A percentile compares a stretch with the other conserved stretches of the same genome.
phyloP scores from a whole-genome alignment of 2,888 invertebrate species.

The Ctenicera cuprea region DNA sequence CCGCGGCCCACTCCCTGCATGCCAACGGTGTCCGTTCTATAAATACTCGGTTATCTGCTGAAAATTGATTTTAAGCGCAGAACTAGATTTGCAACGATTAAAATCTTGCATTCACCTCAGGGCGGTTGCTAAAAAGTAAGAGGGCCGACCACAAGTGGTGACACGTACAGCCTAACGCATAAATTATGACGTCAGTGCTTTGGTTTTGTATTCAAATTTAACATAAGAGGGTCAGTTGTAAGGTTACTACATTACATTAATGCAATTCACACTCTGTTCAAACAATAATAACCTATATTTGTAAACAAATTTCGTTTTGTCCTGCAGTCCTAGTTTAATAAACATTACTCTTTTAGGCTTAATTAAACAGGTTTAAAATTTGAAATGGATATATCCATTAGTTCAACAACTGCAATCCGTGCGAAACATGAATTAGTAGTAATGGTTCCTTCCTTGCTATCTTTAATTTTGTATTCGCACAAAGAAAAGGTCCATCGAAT shows the following conservation, averaged over 20 bases:
- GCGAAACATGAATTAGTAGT: no score
- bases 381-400: no score
- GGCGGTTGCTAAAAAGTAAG: background rate
- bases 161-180: background rate
- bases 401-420: no score
- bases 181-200: background rate
- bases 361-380: no score
- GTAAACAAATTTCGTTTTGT: constrained; percentile 20
- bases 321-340: background rate
- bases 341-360: no score
- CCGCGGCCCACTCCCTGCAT: constrained; percentile 51
- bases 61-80: constrained; percentile 50
- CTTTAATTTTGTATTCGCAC: no score
- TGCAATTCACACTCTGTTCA: constrained; percentile 20
- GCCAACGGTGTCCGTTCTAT: constrained; percentile 53
- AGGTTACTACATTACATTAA: constrained; percentile 41
- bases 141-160: background rate
- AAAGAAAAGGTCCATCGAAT: no score
- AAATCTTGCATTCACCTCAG: constrained; percentile 11
- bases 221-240: constrained; percentile 31
- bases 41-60: constrained; percentile 50
- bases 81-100: constrained; percentile 44
- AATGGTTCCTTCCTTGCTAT: no score
- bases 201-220: constrained; percentile 33
- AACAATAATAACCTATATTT: constrained; percentile 36